Evolutionary conservation across 2,797 vertebrate genomes (phyloP).

Genomic region (Carcharodon carcharias): DNA sequence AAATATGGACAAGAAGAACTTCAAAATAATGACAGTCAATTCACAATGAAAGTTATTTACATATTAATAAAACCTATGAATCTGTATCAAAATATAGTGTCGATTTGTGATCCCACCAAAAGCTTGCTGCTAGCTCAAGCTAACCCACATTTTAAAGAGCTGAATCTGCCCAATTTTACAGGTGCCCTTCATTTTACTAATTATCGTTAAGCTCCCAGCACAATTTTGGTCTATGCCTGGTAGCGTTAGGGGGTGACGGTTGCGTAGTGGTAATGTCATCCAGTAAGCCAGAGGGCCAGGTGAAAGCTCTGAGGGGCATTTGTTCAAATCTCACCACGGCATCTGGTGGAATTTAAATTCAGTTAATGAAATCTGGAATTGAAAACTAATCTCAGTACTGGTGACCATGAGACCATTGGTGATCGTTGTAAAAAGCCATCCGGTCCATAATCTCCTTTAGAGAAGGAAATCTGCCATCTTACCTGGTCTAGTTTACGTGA

Average conservation of each 20-base stretch:
- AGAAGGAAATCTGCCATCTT: too few species aligned
- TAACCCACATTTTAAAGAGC: neutral
- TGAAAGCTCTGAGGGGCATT: too few species aligned
- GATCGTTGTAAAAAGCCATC: too few species aligned
- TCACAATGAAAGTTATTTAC: neutral
- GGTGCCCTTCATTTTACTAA: neutral
- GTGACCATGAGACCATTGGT: too few species aligned
- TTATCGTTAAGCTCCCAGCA: neutral
- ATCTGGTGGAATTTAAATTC: too few species aligned
- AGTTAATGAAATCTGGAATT: too few species aligned
- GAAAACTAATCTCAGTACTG: too few species aligned
- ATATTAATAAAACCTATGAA: neutral
- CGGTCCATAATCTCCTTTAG: too few species aligned
- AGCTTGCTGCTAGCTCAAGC: neutral
- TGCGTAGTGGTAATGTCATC: too few species aligned
- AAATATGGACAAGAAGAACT: neutral
- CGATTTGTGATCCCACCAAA: neutral
- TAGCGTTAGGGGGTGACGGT: neutral
- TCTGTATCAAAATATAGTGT: neutral
- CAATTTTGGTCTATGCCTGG: neutral
- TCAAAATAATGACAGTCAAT: neutral
- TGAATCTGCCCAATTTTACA: neutral
- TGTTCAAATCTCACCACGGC: too few species aligned
- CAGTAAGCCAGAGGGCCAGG: too few species aligned
- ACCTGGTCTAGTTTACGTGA: too few species aligned